A percentile compares a stretch with the other conserved stretches of the same genome.
phyloP scores from a whole-genome alignment of 53 echinoderm and acorn worm genomes.

The Hippasteria phrygiana region DNA sequence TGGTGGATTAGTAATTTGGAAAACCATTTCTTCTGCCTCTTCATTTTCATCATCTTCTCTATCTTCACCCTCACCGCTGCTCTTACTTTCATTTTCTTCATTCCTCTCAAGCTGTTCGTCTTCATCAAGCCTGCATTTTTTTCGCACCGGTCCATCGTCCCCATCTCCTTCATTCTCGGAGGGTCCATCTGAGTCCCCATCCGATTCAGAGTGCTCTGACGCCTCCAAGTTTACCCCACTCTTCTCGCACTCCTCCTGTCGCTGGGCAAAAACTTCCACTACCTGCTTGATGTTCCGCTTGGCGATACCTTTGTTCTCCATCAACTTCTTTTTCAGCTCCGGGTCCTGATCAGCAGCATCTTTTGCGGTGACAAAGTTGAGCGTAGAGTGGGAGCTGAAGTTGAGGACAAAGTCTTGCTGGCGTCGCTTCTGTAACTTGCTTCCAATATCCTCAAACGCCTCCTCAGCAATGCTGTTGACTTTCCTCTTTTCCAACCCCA shows the following conservation, averaged over 20 bases:
- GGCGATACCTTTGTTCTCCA: slow-evolving; percentile 64
- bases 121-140: slow-evolving; percentile 33
- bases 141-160: not conserved
- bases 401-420: slow-evolving; percentile 77
- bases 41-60: slow-evolving; percentile 14
- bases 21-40: not conserved
- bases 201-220: slow-evolving; percentile 49
- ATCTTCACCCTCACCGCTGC: not conserved
- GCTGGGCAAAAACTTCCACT: slow-evolving; percentile 61
- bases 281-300: slow-evolving; percentile 72
- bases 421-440: slow-evolving; percentile 75
- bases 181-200: slow-evolving; percentile 30
- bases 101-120: not conserved
- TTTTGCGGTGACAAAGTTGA: slow-evolving; percentile 50
- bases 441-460: slow-evolving; percentile 83
- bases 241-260: slow-evolving; percentile 65
- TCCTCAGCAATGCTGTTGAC: slow-evolving; percentile 77
- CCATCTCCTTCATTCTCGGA: slow-evolving; percentile 27
- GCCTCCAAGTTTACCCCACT: slow-evolving; percentile 59
- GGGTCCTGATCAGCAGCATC: slow-evolving; percentile 71
- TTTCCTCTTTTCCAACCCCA: slow-evolving; percentile 70
- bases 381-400: slow-evolving; percentile 74
- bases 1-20: not conserved
- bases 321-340: slow-evolving; percentile 74
- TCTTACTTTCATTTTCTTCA: slow-evolving; percentile 4